Evolutionary conservation across 2,113 vertebrate species (phyloP).

Genomic region (Chlamydotis undulata): DNA sequence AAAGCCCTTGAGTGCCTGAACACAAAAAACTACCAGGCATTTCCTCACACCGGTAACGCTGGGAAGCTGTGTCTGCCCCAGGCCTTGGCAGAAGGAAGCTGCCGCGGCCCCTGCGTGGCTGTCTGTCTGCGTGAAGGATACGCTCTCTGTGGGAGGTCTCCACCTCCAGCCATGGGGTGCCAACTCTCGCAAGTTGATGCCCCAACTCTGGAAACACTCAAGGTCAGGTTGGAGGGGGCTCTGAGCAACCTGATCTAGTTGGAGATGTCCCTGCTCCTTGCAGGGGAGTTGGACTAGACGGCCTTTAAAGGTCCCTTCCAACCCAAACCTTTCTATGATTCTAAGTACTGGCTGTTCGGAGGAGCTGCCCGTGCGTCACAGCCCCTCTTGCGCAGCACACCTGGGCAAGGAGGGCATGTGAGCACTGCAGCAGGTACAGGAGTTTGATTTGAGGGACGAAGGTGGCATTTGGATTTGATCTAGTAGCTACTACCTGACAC

Average conservation of each 20-base stretch:
- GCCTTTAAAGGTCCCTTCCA: too few relatives aligned
- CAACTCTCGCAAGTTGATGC: background rate
- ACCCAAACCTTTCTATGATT: too few relatives aligned
- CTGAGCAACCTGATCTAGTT: too few relatives aligned
- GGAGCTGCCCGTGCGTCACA: background rate
- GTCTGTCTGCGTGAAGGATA: accelerated
- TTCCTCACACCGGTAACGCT: background rate
- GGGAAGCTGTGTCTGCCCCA: background rate
- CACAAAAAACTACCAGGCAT: background rate
- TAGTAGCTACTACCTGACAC: background rate
- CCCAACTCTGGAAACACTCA: too few relatives aligned
- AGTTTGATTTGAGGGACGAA: background rate
- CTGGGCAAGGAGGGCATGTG: background rate
- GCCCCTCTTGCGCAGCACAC: background rate
- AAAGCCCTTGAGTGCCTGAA: background rate
- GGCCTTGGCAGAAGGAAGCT: background rate
- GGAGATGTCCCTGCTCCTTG: too few relatives aligned
- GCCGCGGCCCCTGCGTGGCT: accelerated
- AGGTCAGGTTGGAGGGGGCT: too few relatives aligned
- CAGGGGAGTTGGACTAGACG: too few relatives aligned
- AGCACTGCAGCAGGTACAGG: accelerated
- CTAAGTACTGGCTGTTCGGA: accelerated
- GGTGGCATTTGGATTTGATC: background rate
- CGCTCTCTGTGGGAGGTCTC: accelerated
- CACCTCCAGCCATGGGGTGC: accelerated